Conservation (phyloP, 2,113 vertebrate genomes). For the Geococcyx californianus region DNA sequence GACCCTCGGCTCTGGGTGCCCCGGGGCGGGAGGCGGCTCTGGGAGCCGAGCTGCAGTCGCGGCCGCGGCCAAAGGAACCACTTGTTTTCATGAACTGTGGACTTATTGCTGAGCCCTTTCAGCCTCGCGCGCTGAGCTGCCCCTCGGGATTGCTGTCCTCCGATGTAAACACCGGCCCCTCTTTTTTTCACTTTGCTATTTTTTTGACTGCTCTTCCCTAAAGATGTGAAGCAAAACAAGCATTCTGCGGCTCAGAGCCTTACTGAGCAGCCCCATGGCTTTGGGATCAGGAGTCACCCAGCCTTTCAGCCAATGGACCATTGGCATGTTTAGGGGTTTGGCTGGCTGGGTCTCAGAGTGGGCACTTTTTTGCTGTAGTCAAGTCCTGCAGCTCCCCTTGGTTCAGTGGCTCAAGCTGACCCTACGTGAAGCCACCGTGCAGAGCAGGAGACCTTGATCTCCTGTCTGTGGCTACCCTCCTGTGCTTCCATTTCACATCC, state of each 20-base stretch:
- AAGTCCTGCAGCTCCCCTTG: neutral
- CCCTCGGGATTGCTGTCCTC: neutral
- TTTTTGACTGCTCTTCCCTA: no score
- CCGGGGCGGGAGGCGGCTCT: no score
- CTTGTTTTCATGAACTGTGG: no score
- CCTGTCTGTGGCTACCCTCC: neutral
- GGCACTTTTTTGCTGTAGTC: neutral
- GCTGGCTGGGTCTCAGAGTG: neutral
- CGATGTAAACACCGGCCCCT: neutral
- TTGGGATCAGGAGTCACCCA: no score
- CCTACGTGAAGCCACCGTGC: fast-evolving
- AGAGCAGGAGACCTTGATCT: neutral
- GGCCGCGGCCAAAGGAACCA: no score
- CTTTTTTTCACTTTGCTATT: no score
- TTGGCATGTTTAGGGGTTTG: neutral
- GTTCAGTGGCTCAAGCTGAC: neutral
- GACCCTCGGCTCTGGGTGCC: no score
- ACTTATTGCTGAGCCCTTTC: no score
- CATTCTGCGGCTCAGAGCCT: no score
- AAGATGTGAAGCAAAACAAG: no score
- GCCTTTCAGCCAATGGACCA: neutral
- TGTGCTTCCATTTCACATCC: conserved; percentile 42
- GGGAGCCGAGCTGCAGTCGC: no score
- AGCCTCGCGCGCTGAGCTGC: neutral
- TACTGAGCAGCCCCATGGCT: no score